Base-by-base conservation (phyloP, 1,140 invertebrate genomes). In the Grapholita molesta region DNA sequence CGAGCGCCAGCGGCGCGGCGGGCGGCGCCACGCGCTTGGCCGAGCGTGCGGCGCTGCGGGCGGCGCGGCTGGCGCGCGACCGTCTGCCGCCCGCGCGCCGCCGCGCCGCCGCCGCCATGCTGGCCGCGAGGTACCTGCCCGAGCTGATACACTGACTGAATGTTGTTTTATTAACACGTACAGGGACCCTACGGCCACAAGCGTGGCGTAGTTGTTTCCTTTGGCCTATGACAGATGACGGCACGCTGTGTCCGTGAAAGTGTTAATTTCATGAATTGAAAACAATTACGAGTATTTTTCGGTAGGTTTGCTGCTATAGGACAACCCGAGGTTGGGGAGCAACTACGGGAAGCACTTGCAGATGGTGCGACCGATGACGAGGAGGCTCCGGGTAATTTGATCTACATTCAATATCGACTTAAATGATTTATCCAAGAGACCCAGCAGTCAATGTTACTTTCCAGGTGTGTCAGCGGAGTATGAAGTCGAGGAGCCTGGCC, bases 31-130 rank as follows among this genome's bases (percentile, higher is more conserved):
- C 73, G 9, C 71, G 77, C 24, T 72, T 90, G 57, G 89, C 90
- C 2, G 89, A 91, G 77, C 81, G 91, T 1, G 91, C 90, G 3
- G 88, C 90, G 0, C 75, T 92, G 28, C 73, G 90, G 0, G 91
- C 89, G 0, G 90, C 91, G 0, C 73, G 91, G 0, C 77, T 92
- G 1, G 90, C 88, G 3, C 71, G 91, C 9, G 91, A 92, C 70
- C 85, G 85, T 3, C 76, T 92, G 69, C 77, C 74, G 8, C 77
- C 77, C 5, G 55, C 69, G 1, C 68, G 70, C n/a, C 73, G 86
- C 0, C 71, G 70, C 2, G 66, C 70, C 33, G 86, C 86, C 42
- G 88, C 88, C 2, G 76, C 77, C 9, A 68, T 88, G 78, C 79
- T 90, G 3, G 79, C 82, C 9, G 79, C 87, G 8, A 82, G 86